Percentiles rank a stretch among this genome's conserved stretches.
Conservation (phyloP, 2,113 vertebrate genomes). For the Columba livia region DNA sequence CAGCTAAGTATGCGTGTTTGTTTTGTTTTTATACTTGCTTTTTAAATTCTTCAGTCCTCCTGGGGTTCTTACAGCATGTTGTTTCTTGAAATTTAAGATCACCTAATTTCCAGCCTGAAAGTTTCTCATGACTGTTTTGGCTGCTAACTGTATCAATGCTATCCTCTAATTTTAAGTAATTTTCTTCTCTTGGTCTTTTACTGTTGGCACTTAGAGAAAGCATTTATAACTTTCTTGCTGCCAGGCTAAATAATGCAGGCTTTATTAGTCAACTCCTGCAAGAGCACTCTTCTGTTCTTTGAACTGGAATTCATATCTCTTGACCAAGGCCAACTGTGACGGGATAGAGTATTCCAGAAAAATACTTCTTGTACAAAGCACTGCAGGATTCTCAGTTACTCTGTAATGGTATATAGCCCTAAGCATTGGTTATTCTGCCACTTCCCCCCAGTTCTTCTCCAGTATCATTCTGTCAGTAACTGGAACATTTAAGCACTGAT, state of each 20-base stretch:
- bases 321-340: not conserved
- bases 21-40: not conserved
- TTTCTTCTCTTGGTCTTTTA: not conserved
- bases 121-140: not conserved
- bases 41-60: not conserved
- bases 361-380: not conserved
- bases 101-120: not conserved
- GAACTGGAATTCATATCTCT: not conserved
- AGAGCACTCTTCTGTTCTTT: not conserved
- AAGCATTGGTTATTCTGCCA: not conserved
- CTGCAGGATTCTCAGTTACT: not conserved
- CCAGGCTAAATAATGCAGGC: not conserved
- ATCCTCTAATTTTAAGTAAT: not conserved
- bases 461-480: not conserved
- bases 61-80: not conserved
- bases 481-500: not conserved
- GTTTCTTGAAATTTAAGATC: not conserved
- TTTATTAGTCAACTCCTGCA: not conserved
- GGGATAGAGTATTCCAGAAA: not conserved
- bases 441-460: accelerated
- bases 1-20: not conserved
- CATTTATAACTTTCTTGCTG: not conserved
- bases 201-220: not conserved
- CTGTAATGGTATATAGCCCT: not conserved
- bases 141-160: not conserved